Conservation (phyloP, 92 coral and sea anemone species). For the Epizoanthus scotinus region DNA sequence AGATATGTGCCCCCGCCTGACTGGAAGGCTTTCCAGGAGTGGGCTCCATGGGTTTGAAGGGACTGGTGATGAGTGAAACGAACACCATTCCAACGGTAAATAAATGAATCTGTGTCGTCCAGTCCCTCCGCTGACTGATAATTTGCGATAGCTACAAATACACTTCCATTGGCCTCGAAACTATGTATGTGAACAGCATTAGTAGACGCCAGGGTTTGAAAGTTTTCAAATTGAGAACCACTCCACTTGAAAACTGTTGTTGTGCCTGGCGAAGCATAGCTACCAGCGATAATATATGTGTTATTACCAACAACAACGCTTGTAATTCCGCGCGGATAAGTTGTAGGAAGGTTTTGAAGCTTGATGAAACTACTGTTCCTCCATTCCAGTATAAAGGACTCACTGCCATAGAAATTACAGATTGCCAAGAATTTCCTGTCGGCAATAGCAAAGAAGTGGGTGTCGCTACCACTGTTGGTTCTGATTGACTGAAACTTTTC, state of each 20-base stretch:
- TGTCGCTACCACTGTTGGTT: slow-evolving; percentile 17
- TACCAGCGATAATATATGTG: slow-evolving; percentile 24
- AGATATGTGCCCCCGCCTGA: slow-evolving; percentile 32
- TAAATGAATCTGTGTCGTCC: slow-evolving; percentile 23
- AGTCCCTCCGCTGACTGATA: background rate
- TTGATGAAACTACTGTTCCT: background rate
- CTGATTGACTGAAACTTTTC: slow-evolving; percentile 1
- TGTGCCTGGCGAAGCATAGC: slow-evolving; percentile 2
- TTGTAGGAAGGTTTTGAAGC: slow-evolving; percentile 19
- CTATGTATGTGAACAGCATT: slow-evolving; percentile 29
- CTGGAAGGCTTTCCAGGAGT: slow-evolving; percentile 36
- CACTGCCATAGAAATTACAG: background rate
- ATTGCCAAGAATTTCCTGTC: slow-evolving; percentile 25
- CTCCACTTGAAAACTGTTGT: slow-evolving; percentile 35
- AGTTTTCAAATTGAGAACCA: background rate
- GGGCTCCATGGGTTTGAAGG: slow-evolving; percentile 27
- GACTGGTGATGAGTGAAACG: slow-evolving; percentile 34
- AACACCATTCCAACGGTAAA: slow-evolving; percentile 35
- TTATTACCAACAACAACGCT: slow-evolving; percentile 11
- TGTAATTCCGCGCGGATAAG: slow-evolving; percentile 29
- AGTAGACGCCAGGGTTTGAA: slow-evolving; percentile 29
- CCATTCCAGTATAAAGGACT: slow-evolving; percentile 22
- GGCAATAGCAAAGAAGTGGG: slow-evolving; percentile 14
- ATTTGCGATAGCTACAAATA: slow-evolving; percentile 22
- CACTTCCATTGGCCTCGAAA: slow-evolving; percentile 20